phyloP scores from a whole-genome alignment of 2,113 vertebrate species.

The Onychostruthus taczanowskii region DNA sequence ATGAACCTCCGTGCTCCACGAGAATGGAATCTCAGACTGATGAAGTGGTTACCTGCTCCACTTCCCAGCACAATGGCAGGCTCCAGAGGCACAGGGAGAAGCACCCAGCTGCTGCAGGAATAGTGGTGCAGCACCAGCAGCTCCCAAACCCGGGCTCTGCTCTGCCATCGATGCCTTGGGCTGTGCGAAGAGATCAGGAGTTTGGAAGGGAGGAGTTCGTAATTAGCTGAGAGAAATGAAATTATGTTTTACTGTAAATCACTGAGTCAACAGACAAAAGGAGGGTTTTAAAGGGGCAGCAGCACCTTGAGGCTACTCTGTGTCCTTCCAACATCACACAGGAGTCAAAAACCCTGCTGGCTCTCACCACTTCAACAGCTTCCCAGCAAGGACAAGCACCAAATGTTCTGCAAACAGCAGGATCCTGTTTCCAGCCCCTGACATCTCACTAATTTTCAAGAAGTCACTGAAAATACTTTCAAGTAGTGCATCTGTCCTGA shows the following conservation, averaged over 20 bases:
- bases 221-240: conserved; percentile 27
- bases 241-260: conserved; percentile 3
- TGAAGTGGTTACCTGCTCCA: conserved; percentile 46
- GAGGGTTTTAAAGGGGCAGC: conserved; percentile 37
- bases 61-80: conserved; percentile 5
- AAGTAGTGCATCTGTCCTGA: neutral
- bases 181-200: neutral
- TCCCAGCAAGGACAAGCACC: neutral
- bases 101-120: neutral
- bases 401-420: neutral
- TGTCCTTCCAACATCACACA: neutral
- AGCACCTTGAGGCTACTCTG: conserved; percentile 19
- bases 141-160: neutral
- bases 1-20: conserved; percentile 69
- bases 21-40: conserved; percentile 54
- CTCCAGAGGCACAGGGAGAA: neutral
- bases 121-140: neutral
- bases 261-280: conserved; percentile 3
- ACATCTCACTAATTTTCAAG: neutral
- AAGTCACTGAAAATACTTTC: neutral
- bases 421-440: neutral
- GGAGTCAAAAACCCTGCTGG: neutral
- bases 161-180: neutral
- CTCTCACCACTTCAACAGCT: neutral
- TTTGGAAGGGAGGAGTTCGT: neutral